phyloP scores from a whole-genome alignment of 2,797 vertebrate genomes.

The Aeoliscus strigatus region DNA sequence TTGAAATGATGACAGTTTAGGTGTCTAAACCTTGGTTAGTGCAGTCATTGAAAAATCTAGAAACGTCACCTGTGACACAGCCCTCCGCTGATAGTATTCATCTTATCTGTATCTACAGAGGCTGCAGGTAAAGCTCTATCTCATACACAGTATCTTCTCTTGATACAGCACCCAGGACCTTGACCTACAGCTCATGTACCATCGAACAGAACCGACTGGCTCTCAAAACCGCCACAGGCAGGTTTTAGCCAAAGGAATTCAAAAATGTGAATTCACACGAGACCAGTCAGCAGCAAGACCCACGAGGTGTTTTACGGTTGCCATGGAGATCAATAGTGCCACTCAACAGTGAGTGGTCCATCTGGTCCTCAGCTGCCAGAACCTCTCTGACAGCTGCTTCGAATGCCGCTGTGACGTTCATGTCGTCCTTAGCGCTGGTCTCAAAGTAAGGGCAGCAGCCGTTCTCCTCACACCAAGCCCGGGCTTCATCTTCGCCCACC shows the following conservation, averaged over 20 bases:
- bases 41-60: conserved; percentile 24
- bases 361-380: conserved; percentile 87
- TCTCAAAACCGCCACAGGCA: conserved; percentile 25
- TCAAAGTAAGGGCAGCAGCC: conserved; percentile 94
- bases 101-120: conserved; percentile 18
- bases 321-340: conserved; percentile 90
- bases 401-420: conserved; percentile 91
- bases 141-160: not conserved
- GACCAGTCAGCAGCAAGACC: conserved; percentile 85
- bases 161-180: conserved; percentile 6
- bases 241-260: conserved; percentile 26
- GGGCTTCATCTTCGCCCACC: conserved; percentile 88
- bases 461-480: conserved; percentile 90
- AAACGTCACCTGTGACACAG: conserved; percentile 26
- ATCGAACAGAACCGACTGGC: conserved; percentile 29
- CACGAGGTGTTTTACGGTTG: conserved; percentile 81
- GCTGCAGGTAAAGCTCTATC: conserved; percentile 7
- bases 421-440: conserved; percentile 97
- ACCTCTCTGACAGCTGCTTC: conserved; percentile 94
- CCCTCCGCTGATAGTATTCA: conserved; percentile 30
- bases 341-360: conserved; percentile 87
- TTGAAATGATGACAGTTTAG: conserved; percentile 36
- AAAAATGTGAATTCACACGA: conserved; percentile 28
- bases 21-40: conserved; percentile 27
- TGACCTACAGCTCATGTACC: conserved; percentile 41